Percentiles rank a stretch among this genome's conserved stretches.
Evolutionary conservation across 2,888 invertebrate genomes (phyloP).

Genomic region (Mesochorus sp.): DNA sequence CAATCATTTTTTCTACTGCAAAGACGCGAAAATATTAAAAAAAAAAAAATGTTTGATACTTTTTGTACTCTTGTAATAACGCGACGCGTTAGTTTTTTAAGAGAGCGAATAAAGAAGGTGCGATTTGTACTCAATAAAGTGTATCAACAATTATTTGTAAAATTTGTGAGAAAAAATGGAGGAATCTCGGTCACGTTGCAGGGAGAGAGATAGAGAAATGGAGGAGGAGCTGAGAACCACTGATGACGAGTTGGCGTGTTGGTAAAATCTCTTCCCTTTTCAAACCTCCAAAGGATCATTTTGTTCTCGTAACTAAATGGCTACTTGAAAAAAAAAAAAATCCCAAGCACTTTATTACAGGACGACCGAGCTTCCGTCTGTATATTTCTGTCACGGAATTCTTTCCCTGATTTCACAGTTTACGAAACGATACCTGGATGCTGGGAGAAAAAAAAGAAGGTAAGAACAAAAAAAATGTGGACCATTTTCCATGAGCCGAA

Average conservation of each 20-base stretch:
- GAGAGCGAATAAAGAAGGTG: conserved; percentile 29
- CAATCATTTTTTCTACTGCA: conserved; percentile 32
- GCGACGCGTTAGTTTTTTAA: conserved; percentile 57
- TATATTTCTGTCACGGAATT: conserved; percentile 57
- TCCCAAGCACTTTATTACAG: conserved; percentile 50
- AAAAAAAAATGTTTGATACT: conserved; percentile 37
- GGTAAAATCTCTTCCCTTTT: neutral
- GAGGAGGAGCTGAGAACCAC: conserved; percentile 19
- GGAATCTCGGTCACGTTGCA: neutral
- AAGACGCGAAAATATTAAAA: conserved; percentile 13
- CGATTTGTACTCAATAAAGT: conserved; percentile 58
- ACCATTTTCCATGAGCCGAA: conserved; percentile 5
- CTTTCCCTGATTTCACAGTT: conserved; percentile 28
- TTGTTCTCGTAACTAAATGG: conserved; percentile 13
- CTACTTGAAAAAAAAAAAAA: conserved; percentile 8
- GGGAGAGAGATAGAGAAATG: neutral
- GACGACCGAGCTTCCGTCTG: conserved; percentile 39
- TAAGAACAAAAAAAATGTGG: neutral
- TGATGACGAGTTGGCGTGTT: conserved; percentile 8
- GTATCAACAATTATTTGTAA: conserved; percentile 56
- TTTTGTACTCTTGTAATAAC: conserved; percentile 60
- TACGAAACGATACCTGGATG: conserved; percentile 44
- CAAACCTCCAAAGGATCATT: conserved; percentile 6
- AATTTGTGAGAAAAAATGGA: neutral
- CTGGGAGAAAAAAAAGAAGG: neutral